Evolutionary conservation across 2,888 invertebrate species (phyloP), one percentile per base, ranked within the genome.

Genomic region (Sminthurinus aureus): DNA sequence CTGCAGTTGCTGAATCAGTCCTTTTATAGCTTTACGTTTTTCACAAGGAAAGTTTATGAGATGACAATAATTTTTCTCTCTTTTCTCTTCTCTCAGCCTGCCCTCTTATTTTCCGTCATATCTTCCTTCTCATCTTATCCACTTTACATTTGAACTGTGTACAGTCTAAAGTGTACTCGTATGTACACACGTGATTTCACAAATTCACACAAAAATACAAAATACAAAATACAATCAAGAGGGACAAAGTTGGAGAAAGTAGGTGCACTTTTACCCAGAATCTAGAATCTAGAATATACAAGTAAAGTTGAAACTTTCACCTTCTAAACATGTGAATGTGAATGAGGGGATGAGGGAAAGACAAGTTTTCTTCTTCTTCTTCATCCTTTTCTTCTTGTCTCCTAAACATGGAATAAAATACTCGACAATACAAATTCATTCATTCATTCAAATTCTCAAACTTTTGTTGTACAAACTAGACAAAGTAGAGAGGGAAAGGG

Each of bases 1-100:
- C 81, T 81, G 77, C 83, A 81, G 81, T 78, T 71, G 84, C 82
- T 82, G 84, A 84, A 84, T 84, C 84, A 84, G 82, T 84, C 84
- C 76, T 84, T 83, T 78, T 83, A 83, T 83, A 79, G 78, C 52
- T 78, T 22, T 24, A 13, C 58, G 15, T 81, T 67, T 26, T 71
- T 24, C 20, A 75, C 3, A 38, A 82, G 76, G 77, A 9, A 82
- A 84, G 83, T 84, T 84, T 84, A 84, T 81, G 83, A 81, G 84
- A 80, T 74, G 84, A 83, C 80, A 83, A 84, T 84, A 83, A 84
- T 84, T 83, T 84, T 83, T 83, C 78, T 52, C 66, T 73, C 26
- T 24, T 38, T n/a, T 74, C 13, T 58, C 20, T 52, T 11, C 20
- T 75, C n/a, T 26, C 51, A 13, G 20, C 4, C 51, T 38, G 9